phyloP scores from a whole-genome alignment of 1,140 invertebrate genomes.

The Ptiloglossa arizonensis region DNA sequence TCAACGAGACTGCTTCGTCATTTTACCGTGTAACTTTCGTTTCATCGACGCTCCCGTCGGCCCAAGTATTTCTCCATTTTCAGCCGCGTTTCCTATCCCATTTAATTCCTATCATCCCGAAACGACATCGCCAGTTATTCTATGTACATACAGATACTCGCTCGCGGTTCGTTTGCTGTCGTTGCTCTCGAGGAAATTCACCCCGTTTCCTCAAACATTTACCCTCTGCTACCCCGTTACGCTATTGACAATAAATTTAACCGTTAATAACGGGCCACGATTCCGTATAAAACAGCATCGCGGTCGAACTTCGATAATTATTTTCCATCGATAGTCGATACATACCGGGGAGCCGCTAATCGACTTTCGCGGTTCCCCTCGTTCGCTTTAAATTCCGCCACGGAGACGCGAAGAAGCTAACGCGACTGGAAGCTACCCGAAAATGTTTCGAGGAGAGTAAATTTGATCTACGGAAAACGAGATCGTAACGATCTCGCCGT shows the following conservation, averaged over 20 bases:
- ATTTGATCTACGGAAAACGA: background rate
- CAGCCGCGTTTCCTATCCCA: background rate
- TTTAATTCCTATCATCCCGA: constrained; percentile 25
- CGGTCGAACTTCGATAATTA: constrained; percentile 13
- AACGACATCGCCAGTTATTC: constrained; percentile 13
- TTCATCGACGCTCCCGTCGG: background rate
- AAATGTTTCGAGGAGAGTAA: background rate
- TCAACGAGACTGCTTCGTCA: background rate
- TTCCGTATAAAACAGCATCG: constrained; percentile 13
- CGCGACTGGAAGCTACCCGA: background rate
- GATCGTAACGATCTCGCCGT: background rate
- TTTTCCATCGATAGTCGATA: constrained; percentile 34
- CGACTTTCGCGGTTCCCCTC: constrained; percentile 2
- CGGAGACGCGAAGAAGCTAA: background rate
- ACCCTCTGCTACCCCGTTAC: background rate
- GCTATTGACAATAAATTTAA: constrained; percentile 23
- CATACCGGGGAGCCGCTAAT: constrained; percentile 1
- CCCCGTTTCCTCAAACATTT: constrained; percentile 5
- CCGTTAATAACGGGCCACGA: background rate
- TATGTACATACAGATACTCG: background rate
- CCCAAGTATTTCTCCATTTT: constrained; percentile 16
- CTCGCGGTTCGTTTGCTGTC: constrained; percentile 4
- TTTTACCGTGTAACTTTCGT: background rate
- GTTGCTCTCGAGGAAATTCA: background rate
- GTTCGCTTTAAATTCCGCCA: background rate